These are phyloP conservation scores for Hirtodrosophila alboralis DNA, from an alignment of 2,888 invertebrate species.

Conservation along the genomic window DNA sequence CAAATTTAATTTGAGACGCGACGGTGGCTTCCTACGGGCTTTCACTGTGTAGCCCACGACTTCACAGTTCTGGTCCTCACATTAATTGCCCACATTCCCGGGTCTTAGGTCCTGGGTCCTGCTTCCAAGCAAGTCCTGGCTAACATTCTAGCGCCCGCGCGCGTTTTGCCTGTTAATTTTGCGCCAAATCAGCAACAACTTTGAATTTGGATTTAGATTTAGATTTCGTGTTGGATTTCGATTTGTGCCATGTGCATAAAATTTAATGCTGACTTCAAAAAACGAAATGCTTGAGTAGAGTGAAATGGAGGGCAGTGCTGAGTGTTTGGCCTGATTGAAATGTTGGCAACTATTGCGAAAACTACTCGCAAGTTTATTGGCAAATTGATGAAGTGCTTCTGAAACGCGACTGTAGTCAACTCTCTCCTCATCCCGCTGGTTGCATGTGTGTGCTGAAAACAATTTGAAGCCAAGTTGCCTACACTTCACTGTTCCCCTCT, in stretches of 20 bases:
- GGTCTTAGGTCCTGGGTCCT: too few species aligned
- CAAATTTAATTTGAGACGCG: slow-evolving; percentile 80
- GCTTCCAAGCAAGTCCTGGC: slow-evolving; percentile 24
- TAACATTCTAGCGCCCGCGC: slow-evolving; percentile 15
- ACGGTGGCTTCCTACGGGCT: slow-evolving; percentile 33
- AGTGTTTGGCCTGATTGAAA: slow-evolving; percentile 76
- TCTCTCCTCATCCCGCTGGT: slow-evolving; percentile 5
- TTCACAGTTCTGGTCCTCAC: slow-evolving; percentile 31
- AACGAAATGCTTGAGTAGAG: slow-evolving; percentile 34
- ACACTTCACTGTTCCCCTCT: too few species aligned
- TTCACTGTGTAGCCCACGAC: slow-evolving; percentile 8
- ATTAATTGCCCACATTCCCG: slow-evolving; percentile 69
- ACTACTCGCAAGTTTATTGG: slow-evolving; percentile 79
- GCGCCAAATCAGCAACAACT: slow-evolving; percentile 80
- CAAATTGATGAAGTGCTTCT: slow-evolving; percentile 75
- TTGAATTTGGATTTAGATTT: slow-evolving; percentile 53
- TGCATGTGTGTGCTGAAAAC: slow-evolving; percentile 54
- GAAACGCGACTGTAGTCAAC: too few species aligned
- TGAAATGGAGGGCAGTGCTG: slow-evolving; percentile 3
- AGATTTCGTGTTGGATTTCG: slow-evolving; percentile 53
- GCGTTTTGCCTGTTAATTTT: slow-evolving; percentile 78
- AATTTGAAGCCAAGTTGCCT: slow-evolving; percentile 62
- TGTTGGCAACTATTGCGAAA: slow-evolving; percentile 79
- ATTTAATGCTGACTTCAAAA: slow-evolving; percentile 70
- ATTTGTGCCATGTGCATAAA: slow-evolving; percentile 77